Evolutionary conservation across 2,113 vertebrate species (phyloP).

Genomic region (Varanus salvator): DNA sequence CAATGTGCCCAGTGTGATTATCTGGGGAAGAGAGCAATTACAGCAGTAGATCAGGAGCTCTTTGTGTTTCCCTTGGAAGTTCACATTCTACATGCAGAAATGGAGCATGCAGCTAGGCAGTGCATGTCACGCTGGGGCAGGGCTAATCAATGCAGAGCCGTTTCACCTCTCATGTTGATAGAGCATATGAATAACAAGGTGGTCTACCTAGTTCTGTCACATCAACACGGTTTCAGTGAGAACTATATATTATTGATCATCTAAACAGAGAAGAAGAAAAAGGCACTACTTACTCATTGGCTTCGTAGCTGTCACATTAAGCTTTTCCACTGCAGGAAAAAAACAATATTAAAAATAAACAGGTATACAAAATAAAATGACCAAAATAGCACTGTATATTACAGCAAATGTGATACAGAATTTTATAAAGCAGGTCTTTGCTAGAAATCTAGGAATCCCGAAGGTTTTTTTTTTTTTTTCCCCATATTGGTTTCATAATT

Average conservation of each 20-base stretch:
- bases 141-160: no score
- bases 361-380: conserved; percentile 51
- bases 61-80: background rate
- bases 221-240: background rate
- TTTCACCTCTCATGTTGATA: background rate
- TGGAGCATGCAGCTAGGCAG: no score
- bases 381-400: background rate
- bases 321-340: conserved; percentile 66
- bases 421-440: conserved; percentile 11
- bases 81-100: no score
- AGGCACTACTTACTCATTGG: conserved; percentile 65
- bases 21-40: background rate
- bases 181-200: background rate
- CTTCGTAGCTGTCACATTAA: conserved; percentile 54
- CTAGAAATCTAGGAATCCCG: background rate
- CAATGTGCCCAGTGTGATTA: background rate
- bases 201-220: background rate
- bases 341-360: conserved; percentile 26
- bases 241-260: background rate
- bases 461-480: background rate
- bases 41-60: background rate
- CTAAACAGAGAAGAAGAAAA: conserved; percentile 38
- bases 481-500: background rate
- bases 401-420: conserved; percentile 13
- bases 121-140: background rate